These are phyloP conservation scores for Cyprinodon diabolis DNA, from an alignment of 2,797 vertebrate genomes.

Conservation along the genomic window DNA sequence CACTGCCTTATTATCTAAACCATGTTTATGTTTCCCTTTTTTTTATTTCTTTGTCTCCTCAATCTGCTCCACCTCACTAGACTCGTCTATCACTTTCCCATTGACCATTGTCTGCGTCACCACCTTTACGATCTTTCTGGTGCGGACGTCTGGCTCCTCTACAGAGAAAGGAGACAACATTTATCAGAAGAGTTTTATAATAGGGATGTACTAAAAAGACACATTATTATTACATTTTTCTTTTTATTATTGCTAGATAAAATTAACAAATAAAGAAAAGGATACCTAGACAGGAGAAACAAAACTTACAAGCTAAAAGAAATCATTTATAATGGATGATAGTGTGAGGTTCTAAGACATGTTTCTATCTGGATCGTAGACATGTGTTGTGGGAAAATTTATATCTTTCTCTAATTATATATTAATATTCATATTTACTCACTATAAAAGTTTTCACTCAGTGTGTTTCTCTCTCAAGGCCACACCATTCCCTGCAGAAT, in stretches of 20 bases:
- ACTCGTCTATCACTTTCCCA: constrained; percentile 86
- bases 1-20: background rate
- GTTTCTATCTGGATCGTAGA: background rate
- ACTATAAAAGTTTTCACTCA: no score
- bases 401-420: no score
- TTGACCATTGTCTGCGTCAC: constrained; percentile 89
- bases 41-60: constrained; percentile 82
- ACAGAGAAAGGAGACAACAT: constrained; percentile 9
- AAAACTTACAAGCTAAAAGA: background rate
- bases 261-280: background rate
- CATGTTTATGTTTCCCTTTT: no score
- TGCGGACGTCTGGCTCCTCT: constrained; percentile 85
- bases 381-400: no score
- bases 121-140: constrained; percentile 87
- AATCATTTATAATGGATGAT: background rate
- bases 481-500: no score
- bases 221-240: background rate
- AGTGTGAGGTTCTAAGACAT: background rate
- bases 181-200: background rate
- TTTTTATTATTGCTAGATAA: background rate
- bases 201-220: background rate
- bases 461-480: no score
- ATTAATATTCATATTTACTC: no score
- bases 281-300: background rate
- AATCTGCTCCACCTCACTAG: constrained; percentile 85